Evolutionary conservation across 2,797 vertebrate genomes (phyloP).

Genomic region (Cyclopterus lumpus): DNA sequence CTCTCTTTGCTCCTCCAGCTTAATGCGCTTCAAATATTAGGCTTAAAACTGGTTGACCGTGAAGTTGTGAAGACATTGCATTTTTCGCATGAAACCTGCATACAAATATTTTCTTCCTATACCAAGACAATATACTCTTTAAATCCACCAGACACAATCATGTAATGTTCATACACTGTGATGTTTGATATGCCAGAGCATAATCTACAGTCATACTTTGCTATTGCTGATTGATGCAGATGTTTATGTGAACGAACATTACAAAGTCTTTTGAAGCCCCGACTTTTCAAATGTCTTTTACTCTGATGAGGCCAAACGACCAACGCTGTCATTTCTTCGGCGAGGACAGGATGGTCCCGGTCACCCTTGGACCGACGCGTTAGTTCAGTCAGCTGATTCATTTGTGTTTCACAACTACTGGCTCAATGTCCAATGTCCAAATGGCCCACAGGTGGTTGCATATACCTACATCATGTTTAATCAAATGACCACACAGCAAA

Average conservation of each 20-base stretch:
- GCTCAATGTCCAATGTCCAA: not conserved
- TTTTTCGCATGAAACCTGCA: not conserved
- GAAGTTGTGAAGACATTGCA: slow-evolving; percentile 2
- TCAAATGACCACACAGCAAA: not conserved
- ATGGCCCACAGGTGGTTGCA: not conserved
- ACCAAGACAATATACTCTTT: not conserved
- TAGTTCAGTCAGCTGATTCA: slow-evolving; percentile 17
- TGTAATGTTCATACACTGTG: slow-evolving; percentile 6
- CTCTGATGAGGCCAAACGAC: slow-evolving; percentile 3
- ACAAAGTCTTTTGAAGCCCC: not conserved
- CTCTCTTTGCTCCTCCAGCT: not conserved
- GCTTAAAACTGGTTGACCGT: not conserved
- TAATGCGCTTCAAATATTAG: not conserved
- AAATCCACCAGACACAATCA: not conserved
- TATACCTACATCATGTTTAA: not conserved
- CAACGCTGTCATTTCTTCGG: not conserved
- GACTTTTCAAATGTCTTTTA: not conserved
- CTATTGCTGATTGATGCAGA: not conserved
- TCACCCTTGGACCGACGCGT: not conserved
- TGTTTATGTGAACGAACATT: not conserved
- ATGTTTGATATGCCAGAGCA: slow-evolving; percentile 4
- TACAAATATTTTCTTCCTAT: not conserved
- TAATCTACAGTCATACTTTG: slow-evolving; percentile 27
- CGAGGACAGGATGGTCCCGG: not conserved
- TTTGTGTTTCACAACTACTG: slow-evolving; percentile 8